These are phyloP conservation scores for Poecilobothrus nobilitatus DNA, from an alignment of 2,888 invertebrate species.

Conservation along the genomic window DNA sequence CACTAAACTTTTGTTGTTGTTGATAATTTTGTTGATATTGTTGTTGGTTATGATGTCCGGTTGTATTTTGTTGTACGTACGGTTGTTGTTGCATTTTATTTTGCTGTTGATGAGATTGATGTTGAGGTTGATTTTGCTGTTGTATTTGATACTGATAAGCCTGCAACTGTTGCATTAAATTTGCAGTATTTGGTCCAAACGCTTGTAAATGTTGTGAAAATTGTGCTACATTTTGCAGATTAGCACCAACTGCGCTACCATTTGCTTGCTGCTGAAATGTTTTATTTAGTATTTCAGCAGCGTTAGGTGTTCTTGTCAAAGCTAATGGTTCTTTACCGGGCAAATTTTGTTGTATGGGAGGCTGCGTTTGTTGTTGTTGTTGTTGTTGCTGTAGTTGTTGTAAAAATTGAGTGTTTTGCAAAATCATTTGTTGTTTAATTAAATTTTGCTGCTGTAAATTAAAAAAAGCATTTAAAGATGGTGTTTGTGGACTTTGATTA, in stretches of 20 bases:
- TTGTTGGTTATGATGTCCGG: constrained; percentile 22
- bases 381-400: constrained; percentile 33
- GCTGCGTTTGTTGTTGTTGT: constrained; percentile 33
- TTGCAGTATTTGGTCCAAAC: constrained; percentile 26
- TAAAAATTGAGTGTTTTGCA: constrained; percentile 30
- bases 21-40: constrained; percentile 12
- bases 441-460: constrained; percentile 28
- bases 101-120: constrained; percentile 23
- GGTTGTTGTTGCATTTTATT: constrained; percentile 39
- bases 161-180: constrained; percentile 34
- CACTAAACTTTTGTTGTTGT: not conserved
- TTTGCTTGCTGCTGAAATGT: constrained; percentile 33
- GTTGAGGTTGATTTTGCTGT: constrained; percentile 40
- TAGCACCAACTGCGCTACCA: constrained; percentile 27
- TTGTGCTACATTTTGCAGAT: constrained; percentile 27
- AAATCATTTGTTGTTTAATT: constrained; percentile 26
- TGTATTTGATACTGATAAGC: constrained; percentile 38
- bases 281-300: constrained; percentile 33
- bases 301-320: constrained; percentile 34
- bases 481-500: constrained; percentile 31
- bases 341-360: constrained; percentile 30
- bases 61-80: not conserved
- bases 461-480: constrained; percentile 31
- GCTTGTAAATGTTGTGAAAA: constrained; percentile 34
- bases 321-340: constrained; percentile 30